These are phyloP conservation scores for Alligator mississippiensis DNA, from an alignment of 2,113 vertebrate species.

Conservation along the genomic window DNA sequence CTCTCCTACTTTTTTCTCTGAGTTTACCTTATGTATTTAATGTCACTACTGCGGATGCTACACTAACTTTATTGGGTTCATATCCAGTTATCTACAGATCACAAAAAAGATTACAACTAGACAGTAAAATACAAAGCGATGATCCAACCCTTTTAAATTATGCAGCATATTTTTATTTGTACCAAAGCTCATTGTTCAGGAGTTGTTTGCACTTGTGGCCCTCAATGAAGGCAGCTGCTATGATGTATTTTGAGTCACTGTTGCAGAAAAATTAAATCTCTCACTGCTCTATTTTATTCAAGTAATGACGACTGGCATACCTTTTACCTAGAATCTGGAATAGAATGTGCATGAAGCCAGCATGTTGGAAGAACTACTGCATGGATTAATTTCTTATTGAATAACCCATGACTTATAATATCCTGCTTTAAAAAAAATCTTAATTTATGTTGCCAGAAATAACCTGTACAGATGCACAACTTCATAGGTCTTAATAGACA, in stretches of 20 bases:
- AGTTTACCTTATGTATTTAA: background rate
- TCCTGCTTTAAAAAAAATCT: background rate
- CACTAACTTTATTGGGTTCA: background rate
- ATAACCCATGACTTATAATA: background rate
- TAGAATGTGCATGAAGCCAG: background rate
- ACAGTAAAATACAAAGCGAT: background rate
- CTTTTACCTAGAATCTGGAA: constrained; percentile 29
- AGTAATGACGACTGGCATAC: background rate
- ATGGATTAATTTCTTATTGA: background rate
- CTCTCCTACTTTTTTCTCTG: background rate
- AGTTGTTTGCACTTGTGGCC: background rate
- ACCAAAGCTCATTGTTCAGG: background rate
- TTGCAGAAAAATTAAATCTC: background rate
- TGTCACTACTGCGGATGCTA: accelerated
- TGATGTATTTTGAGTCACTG: background rate
- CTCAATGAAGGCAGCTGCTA: background rate
- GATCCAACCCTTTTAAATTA: background rate
- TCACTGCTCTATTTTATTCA: constrained; percentile 33
- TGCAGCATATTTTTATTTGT: background rate
- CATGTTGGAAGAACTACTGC: constrained; percentile 1
- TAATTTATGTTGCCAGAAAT: accelerated
- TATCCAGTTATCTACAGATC: background rate
- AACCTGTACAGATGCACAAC: background rate
- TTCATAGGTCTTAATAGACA: background rate
- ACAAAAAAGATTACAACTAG: background rate